phyloP scores from a whole-genome alignment of 2,113 vertebrate genomes.

The Ciconia stormi region DNA sequence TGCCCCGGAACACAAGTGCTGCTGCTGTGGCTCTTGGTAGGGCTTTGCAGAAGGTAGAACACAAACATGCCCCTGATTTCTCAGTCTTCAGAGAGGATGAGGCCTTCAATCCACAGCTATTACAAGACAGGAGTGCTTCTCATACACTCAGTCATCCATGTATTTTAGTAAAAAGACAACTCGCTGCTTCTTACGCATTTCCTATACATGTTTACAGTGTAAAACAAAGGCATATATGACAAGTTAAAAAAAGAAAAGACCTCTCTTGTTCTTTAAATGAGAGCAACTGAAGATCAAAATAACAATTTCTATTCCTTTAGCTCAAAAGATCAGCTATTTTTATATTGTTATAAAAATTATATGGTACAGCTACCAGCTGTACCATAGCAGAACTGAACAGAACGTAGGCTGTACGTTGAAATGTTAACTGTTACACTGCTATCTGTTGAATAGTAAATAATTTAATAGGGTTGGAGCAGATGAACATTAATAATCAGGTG shows the following conservation, averaged over 20 bases:
- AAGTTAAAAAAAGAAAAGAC: not conserved
- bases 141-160: not conserved
- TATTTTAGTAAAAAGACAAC: not conserved
- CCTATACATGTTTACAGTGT: not conserved
- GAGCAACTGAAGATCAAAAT: not conserved
- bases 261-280: not conserved
- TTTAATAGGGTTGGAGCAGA: not conserved
- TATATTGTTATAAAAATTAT: not conserved
- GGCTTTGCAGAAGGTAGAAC: not conserved
- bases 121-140: not conserved
- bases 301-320: not conserved
- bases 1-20: not conserved
- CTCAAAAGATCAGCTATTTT: not conserved
- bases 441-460: not conserved
- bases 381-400: not conserved
- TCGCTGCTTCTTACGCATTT: not conserved
- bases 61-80: not conserved
- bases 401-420: not conserved
- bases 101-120: not conserved
- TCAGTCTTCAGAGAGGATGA: not conserved
- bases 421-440: not conserved
- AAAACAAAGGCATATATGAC: not conserved
- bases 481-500: not conserved
- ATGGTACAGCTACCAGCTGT: not conserved
- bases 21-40: not conserved